phyloP scores from a whole-genome alignment of 2,888 invertebrate genomes.

The Tetragonisca angustula region DNA sequence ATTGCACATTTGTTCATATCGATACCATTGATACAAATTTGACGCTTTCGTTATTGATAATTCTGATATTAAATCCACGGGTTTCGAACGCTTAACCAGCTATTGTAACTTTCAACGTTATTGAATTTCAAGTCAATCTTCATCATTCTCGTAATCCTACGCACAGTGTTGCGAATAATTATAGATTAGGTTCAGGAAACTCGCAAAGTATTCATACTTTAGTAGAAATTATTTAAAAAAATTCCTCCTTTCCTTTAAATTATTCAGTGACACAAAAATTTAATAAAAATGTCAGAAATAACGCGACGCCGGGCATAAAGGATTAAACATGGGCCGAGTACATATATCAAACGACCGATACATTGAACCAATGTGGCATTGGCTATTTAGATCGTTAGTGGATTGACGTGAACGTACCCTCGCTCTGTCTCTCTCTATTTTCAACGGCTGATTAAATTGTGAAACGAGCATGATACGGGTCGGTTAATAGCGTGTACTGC shows the following conservation, averaged over 20 bases:
- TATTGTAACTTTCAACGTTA: background rate
- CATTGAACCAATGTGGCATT: background rate
- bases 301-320: too few species aligned
- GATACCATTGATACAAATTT: background rate
- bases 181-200: background rate
- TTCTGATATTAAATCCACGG: background rate
- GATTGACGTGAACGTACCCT: background rate
- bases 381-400: constrained; percentile 11
- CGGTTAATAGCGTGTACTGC: background rate
- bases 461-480: background rate
- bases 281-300: too few species aligned
- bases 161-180: background rate
- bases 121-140: background rate
- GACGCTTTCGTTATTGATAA: background rate
- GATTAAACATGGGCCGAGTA: background rate
- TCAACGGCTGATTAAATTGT: constrained; percentile 1
- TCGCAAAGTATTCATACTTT: background rate
- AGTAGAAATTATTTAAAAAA: background rate
- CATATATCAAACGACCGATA: background rate
- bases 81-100: background rate
- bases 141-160: background rate
- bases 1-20: background rate
- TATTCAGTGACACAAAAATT: too few species aligned
- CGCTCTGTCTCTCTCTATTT: background rate
- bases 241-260: too few species aligned